Evolutionary conservation across 2,113 vertebrate genomes (phyloP).

Genomic region (Crypturellus undulatus): DNA sequence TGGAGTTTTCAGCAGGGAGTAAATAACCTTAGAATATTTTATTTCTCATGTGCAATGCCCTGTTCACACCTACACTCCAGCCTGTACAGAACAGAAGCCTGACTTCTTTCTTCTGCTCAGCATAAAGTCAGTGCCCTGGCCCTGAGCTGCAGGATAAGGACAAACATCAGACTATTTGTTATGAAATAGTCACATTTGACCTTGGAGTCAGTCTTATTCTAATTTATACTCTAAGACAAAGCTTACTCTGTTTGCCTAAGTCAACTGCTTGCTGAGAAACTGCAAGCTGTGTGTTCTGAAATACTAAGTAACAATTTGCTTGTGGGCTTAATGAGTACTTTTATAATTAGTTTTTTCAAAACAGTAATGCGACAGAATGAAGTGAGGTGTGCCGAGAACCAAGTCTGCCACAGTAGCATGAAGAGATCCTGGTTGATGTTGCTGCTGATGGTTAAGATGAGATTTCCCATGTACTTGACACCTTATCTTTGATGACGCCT

Average conservation of each 20-base stretch:
- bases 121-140: background rate
- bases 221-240: background rate
- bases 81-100: background rate
- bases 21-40: background rate
- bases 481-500: background rate
- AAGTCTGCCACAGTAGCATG: background rate
- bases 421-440: background rate
- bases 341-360: background rate
- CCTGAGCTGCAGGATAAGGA: background rate
- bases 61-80: background rate
- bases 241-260: background rate
- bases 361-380: background rate
- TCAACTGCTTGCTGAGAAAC: background rate
- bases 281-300: background rate
- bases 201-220: background rate
- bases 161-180: background rate
- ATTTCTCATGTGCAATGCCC: background rate
- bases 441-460: background rate
- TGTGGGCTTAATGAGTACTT: background rate
- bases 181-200: background rate
- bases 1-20: background rate
- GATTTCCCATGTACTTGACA: background rate
- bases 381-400: fast-evolving
- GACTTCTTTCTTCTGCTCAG: background rate
- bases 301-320: background rate